A percentile compares a stretch with the other conserved stretches of the same genome.
phyloP scores from a whole-genome alignment of 2,797 vertebrate genomes.

The Sebastes vulpes region DNA sequence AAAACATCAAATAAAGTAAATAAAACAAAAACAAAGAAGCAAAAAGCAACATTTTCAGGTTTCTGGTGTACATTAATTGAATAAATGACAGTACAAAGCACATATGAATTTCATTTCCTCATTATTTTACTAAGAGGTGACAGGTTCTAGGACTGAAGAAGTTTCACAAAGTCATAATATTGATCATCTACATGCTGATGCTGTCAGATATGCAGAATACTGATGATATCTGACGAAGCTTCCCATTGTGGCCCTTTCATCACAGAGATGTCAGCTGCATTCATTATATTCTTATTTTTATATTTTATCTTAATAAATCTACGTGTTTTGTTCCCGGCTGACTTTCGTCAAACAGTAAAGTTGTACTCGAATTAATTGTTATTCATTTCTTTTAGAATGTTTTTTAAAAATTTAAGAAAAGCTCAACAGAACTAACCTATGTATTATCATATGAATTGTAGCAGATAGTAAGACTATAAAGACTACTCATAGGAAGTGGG shows the following conservation, averaged over 20 bases:
- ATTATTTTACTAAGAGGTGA: not conserved
- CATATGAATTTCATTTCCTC: not conserved
- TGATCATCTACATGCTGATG: not conserved
- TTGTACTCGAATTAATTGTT: not conserved
- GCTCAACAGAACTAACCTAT: not conserved
- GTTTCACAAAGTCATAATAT: not conserved
- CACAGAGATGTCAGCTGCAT: not conserved
- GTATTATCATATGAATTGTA: conserved; percentile 18
- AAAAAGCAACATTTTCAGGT: not conserved
- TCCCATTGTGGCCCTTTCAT: not conserved
- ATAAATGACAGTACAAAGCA: not conserved
- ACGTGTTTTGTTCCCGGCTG: not conserved
- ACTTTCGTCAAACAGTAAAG: not conserved
- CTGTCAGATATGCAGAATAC: not conserved
- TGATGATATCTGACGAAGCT: not conserved
- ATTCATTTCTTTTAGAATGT: not conserved
- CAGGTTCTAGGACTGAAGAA: not conserved
- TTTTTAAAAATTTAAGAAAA: not conserved
- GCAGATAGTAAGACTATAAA: not conserved
- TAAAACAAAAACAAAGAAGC: not conserved
- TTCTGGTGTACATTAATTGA: not conserved
- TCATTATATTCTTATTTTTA: not conserved
- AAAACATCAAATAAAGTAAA: not conserved
- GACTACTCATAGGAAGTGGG: conserved; percentile 10
- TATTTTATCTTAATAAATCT: not conserved